Base-by-base conservation (phyloP, 2,888 invertebrate species). In the Tuta absoluta region DNA sequence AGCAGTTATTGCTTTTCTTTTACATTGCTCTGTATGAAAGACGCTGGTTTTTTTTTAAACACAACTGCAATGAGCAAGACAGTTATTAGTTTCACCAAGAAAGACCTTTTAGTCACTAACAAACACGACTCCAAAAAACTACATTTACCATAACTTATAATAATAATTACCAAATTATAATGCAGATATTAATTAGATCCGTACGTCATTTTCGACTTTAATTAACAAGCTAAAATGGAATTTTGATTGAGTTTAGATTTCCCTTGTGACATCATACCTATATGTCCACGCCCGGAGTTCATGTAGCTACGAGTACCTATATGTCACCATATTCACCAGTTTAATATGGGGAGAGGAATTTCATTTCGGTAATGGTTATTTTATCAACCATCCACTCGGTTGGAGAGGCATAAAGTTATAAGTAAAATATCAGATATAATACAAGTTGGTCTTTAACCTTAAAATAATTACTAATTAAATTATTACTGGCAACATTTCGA, bases 341-440 rank as follows among this genome's bases (percentile, higher is more conserved):
- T 53, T 24, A 53, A 53, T 24, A 14, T 14, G 14, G 12, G 4
- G 10, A 24, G 19, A 24, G 51, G 14, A 53, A 53, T 53, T 23
- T 41, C 23, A 41, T 56, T 63, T 41, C 23, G 37, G 21, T 57
- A 41, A 60, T 19, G 17, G 57, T n/a, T 57, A 33, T 57, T 57
- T 57, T 57, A 24, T 57, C 33, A 33, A 57, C 17, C 17, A 14
- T 23, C 23, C 17, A 19, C 19, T 24, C 33, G 33, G 8, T n/a
- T 57, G n/a, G 4, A 24, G n/a, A 53, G 12, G 12, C 51, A 53
- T 23, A 12, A 48, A 48, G 19, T 17, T 7, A 33, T 33, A 10
- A 33, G 8, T 33, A 33, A 33, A 33, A 33, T 33, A 33, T 33
- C 33, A 33, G 8, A 33, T 33, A 33, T 33, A 8, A 10, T 4